Conservation (phyloP, 2,113 vertebrate genomes). For the Anoura caudifer region DNA sequence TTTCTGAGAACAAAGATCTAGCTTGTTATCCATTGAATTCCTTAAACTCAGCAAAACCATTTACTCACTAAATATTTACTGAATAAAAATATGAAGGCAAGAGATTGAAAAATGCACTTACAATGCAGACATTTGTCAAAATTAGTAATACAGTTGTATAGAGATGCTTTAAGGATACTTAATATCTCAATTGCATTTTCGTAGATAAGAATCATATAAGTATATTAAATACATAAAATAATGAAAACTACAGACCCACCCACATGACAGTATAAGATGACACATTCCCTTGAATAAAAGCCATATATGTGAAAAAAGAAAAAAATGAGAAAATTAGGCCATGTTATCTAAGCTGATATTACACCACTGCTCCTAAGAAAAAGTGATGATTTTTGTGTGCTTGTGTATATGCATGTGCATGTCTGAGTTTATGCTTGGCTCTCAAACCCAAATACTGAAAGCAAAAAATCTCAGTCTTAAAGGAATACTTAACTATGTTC, state of each 20-base stretch:
- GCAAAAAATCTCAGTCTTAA: not conserved
- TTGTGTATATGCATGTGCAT: accelerated
- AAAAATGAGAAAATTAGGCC: not conserved
- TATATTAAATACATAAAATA: not conserved
- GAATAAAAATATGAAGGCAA: not conserved
- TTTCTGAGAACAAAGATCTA: not conserved
- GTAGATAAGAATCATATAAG: not conserved
- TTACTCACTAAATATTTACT: not conserved
- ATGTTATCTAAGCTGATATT: not conserved
- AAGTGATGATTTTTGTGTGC: not conserved
- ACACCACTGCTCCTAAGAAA: not conserved
- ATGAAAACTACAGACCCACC: not conserved
- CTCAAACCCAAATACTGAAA: not conserved
- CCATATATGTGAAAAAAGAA: not conserved
- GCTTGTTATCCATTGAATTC: not conserved
- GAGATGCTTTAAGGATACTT: not conserved
- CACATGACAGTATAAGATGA: not conserved
- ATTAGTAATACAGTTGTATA: not conserved
- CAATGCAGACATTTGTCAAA: not conserved
- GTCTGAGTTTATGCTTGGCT: not conserved
- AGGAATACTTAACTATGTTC: not conserved
- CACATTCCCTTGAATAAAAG: not conserved
- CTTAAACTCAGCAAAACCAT: not conserved
- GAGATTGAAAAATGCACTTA: not conserved
- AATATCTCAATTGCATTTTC: not conserved